Percentiles rank a stretch among this genome's conserved stretches.
Evolutionary conservation across 2,797 vertebrate genomes (phyloP).

Genomic region (Trachurus trachurus): DNA sequence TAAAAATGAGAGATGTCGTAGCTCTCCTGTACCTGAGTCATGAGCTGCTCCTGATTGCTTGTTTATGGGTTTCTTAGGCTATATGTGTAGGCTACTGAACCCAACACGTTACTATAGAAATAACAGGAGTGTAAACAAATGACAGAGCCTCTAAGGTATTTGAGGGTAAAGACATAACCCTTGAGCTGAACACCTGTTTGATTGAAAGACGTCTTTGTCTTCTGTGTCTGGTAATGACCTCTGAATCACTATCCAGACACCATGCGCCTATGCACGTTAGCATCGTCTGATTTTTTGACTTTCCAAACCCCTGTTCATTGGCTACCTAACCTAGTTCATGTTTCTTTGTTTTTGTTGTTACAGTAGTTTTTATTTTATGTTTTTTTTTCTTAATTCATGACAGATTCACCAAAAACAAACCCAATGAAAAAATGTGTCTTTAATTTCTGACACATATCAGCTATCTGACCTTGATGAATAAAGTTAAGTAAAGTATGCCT

Average conservation of each 20-base stretch:
- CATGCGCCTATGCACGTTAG: constrained; percentile 42
- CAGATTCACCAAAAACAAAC: not conserved
- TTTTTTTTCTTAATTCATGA: not conserved
- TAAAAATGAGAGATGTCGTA: not conserved
- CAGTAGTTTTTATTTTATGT: not conserved
- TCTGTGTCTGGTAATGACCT: constrained; percentile 80
- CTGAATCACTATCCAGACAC: constrained; percentile 84
- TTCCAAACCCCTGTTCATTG: constrained; percentile 34
- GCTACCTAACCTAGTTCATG: constrained; percentile 8
- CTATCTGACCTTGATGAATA: too few relatives aligned
- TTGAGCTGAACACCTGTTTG: constrained; percentile 76
- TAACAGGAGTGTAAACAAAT: constrained; percentile 44
- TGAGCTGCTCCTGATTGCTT: too few relatives aligned
- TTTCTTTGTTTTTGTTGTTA: not conserved
- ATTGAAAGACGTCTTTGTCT: constrained; percentile 80
- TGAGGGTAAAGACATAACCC: constrained; percentile 25
- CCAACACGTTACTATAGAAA: not conserved
- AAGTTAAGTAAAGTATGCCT: too few relatives aligned
- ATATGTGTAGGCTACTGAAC: not conserved
- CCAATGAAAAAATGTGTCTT: not conserved
- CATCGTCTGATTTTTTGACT: constrained; percentile 35
- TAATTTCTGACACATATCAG: not conserved
- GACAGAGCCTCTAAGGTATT: constrained; percentile 38
- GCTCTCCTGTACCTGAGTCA: too few relatives aligned
- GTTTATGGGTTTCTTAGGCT: constrained; percentile 8